A percentile compares a stretch with the other conserved stretches of the same genome.
phyloP scores from a whole-genome alignment of 2,113 vertebrate genomes.

The Microcebus griseorufus region DNA sequence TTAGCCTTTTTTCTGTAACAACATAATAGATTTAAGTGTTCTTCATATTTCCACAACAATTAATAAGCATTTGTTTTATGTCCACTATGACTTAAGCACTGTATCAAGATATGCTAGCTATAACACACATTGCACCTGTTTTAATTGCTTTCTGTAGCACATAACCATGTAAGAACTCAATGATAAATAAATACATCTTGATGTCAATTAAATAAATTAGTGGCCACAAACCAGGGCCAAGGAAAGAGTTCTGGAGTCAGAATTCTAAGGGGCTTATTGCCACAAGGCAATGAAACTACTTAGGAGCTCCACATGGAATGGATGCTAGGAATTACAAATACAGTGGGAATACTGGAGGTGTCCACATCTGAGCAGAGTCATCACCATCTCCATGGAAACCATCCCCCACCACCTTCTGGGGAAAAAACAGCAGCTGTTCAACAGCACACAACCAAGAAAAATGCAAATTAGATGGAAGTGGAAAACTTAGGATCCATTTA shows the following conservation, averaged over 20 bases:
- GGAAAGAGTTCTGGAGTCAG: slow-evolving; percentile 1
- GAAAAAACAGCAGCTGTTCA: slow-evolving; percentile 72
- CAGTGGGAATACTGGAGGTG: slow-evolving; percentile 57
- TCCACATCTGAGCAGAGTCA: slow-evolving; percentile 71
- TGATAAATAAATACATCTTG: slow-evolving; percentile 44
- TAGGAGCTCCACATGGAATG: not conserved
- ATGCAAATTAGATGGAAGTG: slow-evolving; percentile 61
- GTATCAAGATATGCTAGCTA: not conserved
- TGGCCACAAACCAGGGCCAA: slow-evolving; percentile 40
- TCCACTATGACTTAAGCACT: not conserved
- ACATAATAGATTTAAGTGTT: not conserved
- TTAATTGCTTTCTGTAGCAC: slow-evolving; percentile 40
- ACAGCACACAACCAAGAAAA: slow-evolving; percentile 68
- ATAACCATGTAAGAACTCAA: not conserved
- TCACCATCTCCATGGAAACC: slow-evolving; percentile 75
- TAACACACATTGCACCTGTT: not conserved
- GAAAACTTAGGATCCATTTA: slow-evolving; percentile 55
- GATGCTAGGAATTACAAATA: slow-evolving; percentile 62
- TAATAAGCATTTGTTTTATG: slow-evolving; percentile 32
- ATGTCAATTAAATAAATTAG: slow-evolving; percentile 45
- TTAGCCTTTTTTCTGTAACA: not conserved
- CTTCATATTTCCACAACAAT: slow-evolving; percentile 25
- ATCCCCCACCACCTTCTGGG: slow-evolving; percentile 35
- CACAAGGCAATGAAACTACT: slow-evolving; percentile 49
- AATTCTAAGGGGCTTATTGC: slow-evolving; percentile 38